Evolutionary conservation across 2,113 vertebrate species (phyloP).

Genomic region (Casuarius casuarius): DNA sequence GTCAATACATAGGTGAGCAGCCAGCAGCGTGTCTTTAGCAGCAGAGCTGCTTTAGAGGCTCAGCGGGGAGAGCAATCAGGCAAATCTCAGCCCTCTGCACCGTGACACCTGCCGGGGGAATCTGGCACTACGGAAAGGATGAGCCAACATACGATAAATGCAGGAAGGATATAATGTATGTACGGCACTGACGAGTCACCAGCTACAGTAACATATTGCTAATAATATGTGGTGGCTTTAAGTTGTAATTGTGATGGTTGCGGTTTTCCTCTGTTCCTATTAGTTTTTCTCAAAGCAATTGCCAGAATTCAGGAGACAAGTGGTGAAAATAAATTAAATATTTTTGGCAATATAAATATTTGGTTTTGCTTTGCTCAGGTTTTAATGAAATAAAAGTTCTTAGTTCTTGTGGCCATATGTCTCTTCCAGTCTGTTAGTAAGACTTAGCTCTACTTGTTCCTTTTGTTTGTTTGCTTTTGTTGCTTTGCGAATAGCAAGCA

Average conservation of each 20-base stretch:
- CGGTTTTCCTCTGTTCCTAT: background rate
- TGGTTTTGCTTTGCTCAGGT: background rate
- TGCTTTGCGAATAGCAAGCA: background rate
- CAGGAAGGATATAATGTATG: background rate
- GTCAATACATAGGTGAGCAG: accelerated
- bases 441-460: background rate
- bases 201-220: background rate
- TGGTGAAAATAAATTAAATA: accelerated
- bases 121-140: background rate
- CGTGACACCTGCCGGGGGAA: background rate
- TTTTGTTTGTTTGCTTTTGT: background rate
- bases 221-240: background rate
- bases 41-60: background rate
- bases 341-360: background rate
- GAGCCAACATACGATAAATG: background rate
- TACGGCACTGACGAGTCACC: accelerated
- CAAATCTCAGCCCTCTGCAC: background rate
- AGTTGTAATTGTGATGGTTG: background rate
- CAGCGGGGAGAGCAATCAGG: background rate
- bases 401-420: background rate
- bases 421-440: background rate
- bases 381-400: background rate
- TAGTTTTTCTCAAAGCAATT: background rate
- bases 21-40: background rate
- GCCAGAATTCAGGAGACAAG: background rate